Evolutionary conservation across 2,113 vertebrate species (phyloP), one percentile per base, ranked within the genome.

Genomic region (Hypomesus transpacificus): DNA sequence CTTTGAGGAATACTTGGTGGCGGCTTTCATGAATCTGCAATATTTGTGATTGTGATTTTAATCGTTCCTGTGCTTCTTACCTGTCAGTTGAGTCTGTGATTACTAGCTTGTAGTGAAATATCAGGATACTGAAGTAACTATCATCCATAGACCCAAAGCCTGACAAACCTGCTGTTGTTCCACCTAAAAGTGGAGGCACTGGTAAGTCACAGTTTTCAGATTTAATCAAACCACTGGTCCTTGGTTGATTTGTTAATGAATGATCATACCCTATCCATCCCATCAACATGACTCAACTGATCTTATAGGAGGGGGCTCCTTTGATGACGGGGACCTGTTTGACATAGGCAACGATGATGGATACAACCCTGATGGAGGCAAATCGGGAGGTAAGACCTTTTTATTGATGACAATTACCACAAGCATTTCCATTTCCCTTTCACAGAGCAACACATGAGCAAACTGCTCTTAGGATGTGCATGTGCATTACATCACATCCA

Each of bases 341-440:
- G 63, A 58, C 0, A 0, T 82, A 0, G 7, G 1, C 2, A 24
- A 1, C 0, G 82, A 58, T 0, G 61, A 22, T 6, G 80, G 22
- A 20, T 85, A 87, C 79, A 86, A 86, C 0, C 91, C 90, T 4
- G 90, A 92, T 1, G 73, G 75, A 28, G 81, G 81, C 22, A 14
- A 13, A 59, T 78, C 52, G 53, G 72, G 65, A 75, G 82, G 87
- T 90, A 68, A 62, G 77, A 28, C 52, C 3, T 51, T 46, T 46
- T 46, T 11, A 46, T 13, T 13, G 39, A 46, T 46, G 39, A 46
- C 39, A 11, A 13, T 46, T 46, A 46, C 39, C 39, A 46, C 39
- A 46, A 13, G 39, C 9, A 13, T 46, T 9, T 46, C 39, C 5
- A 2, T 46, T 46, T 9, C 9, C 39, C 39, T 46, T 46, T 11